Evolutionary conservation across 2,888 invertebrate genomes (phyloP).

Genomic region (Trichacis sp.): DNA sequence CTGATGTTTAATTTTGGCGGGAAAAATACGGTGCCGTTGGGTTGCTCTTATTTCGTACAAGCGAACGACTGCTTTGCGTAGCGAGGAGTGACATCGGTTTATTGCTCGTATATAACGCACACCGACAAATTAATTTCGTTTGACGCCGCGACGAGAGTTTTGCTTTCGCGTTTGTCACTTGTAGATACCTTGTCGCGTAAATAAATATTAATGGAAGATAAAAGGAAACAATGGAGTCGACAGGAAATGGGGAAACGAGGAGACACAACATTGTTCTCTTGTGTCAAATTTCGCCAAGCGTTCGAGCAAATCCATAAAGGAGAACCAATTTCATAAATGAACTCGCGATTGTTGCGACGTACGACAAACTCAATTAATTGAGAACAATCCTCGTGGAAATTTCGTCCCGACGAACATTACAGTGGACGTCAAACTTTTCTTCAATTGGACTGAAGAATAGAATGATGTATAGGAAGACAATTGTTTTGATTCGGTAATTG

Average conservation of each 20-base stretch:
- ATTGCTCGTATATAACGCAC: neutral
- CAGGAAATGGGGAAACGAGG: neutral
- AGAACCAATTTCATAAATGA: neutral
- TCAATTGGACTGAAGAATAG: no score
- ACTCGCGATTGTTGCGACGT: no score
- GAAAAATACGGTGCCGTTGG: no score
- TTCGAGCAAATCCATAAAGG: neutral
- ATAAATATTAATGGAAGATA: neutral
- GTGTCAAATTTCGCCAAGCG: neutral
- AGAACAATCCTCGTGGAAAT: no score
- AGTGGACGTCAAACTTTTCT: no score
- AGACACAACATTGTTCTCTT: neutral
- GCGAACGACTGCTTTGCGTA: neutral
- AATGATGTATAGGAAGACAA: no score
- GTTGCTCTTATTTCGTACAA: no score
- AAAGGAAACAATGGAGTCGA: neutral
- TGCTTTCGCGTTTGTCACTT: neutral
- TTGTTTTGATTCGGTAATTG: no score
- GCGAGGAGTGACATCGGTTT: neutral
- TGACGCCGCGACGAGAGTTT: neutral
- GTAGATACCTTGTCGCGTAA: neutral
- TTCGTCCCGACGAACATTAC: no score
- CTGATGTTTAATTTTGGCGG: no score
- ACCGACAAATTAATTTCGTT: neutral
- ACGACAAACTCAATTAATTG: no score